A percentile compares a stretch with the other conserved stretches of the same genome.
Evolutionary conservation across 2,888 invertebrate species (phyloP).

Genomic region (Drosophila niveifrons): DNA sequence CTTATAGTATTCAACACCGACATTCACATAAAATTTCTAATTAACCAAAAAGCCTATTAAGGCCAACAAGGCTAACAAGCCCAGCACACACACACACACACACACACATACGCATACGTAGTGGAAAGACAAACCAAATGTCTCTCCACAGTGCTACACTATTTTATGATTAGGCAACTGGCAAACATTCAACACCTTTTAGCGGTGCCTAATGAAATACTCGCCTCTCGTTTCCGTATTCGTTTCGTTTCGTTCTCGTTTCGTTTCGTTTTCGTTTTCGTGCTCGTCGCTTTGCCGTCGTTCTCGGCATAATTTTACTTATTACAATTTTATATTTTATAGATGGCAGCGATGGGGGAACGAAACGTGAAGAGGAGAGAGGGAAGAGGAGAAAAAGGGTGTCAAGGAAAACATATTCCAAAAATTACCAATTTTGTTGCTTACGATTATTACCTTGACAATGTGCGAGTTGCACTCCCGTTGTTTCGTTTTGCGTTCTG

Average conservation of each 20-base stretch:
- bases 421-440: slow-evolving; percentile 81
- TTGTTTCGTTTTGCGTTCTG: background rate
- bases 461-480: slow-evolving; percentile 57
- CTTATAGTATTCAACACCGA: slow-evolving; percentile 30
- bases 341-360: slow-evolving; percentile 26
- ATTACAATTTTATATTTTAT: slow-evolving; percentile 76
- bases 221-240: slow-evolving; percentile 8
- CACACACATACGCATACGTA: background rate
- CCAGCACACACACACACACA: slow-evolving; percentile 2
- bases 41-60: slow-evolving; percentile 77
- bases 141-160: slow-evolving; percentile 57
- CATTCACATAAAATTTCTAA: slow-evolving; percentile 70
- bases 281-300: background rate
- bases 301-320: slow-evolving; percentile 71
- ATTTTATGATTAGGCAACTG: slow-evolving; percentile 74
- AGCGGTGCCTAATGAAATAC: slow-evolving; percentile 61
- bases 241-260: background rate
- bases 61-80: slow-evolving; percentile 40
- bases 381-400: slow-evolving; percentile 2
- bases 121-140: slow-evolving; percentile 14
- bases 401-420: slow-evolving; percentile 65
- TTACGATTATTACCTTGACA: slow-evolving; percentile 78
- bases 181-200: slow-evolving; percentile 66
- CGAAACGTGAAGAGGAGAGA: background rate
- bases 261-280: background rate